phyloP scores from a whole-genome alignment of 2,797 vertebrate genomes.

The Neosilurus hyrtlii region DNA sequence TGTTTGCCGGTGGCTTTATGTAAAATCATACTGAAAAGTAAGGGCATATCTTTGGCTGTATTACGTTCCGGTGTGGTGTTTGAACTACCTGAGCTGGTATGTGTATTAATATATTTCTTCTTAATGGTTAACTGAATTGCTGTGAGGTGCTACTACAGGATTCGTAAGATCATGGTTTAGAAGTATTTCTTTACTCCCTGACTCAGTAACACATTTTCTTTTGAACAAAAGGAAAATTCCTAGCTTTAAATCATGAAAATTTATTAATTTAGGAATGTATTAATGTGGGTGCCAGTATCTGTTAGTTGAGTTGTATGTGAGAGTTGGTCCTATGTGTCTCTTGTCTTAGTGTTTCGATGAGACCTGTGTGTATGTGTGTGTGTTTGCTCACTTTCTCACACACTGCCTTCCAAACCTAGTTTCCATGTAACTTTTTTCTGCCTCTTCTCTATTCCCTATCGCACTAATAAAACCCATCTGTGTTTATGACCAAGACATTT shows the following conservation, averaged over 20 bases:
- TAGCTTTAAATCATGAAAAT: not conserved
- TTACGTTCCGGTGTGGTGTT: not conserved
- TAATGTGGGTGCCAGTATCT: not conserved
- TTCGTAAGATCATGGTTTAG: not conserved
- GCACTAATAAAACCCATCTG: not conserved
- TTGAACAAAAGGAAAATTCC: not conserved
- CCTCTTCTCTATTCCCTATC: not conserved
- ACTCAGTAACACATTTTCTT: not conserved
- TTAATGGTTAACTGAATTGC: not conserved
- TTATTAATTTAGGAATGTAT: not conserved
- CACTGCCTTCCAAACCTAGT: not conserved
- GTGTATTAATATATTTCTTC: not conserved
- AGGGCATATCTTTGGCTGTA: not conserved
- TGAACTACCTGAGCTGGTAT: not conserved
- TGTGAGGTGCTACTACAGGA: not conserved
- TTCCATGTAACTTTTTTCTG: constrained; percentile 19
- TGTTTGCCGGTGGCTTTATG: not conserved
- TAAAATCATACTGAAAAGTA: too few species aligned
- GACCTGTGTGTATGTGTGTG: constrained; percentile 3
- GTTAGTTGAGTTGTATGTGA: not conserved
- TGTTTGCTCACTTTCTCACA: constrained; percentile 5
- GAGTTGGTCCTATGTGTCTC: constrained; percentile 1
- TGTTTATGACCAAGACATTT: not conserved
- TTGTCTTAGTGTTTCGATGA: constrained; percentile 31
- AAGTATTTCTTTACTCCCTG: not conserved